These are phyloP conservation scores for Netelia melanura DNA, from an alignment of 2,888 invertebrate species.

Conservation along the genomic window DNA sequence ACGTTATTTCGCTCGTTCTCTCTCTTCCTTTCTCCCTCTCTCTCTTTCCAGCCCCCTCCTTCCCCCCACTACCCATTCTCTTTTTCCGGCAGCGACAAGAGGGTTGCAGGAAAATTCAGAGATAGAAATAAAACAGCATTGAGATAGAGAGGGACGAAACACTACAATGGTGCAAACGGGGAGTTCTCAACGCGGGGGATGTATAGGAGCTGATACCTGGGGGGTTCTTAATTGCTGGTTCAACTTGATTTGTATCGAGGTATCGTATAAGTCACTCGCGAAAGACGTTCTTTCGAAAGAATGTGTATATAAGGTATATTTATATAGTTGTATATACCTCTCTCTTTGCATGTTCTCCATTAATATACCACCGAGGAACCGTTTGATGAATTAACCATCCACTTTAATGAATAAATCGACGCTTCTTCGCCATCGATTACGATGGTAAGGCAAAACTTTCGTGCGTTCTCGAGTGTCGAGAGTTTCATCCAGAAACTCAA, in stretches of 20 bases:
- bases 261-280: constrained; percentile 70
- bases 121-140: constrained; percentile 31
- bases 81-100: constrained; percentile 44
- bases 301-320: background rate
- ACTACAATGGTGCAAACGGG: constrained; percentile 32
- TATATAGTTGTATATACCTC: background rate
- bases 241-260: constrained; percentile 74
- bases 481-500: constrained; percentile 6
- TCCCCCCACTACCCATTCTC: constrained; percentile 32
- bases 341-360: background rate
- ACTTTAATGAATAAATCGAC: constrained; percentile 45
- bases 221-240: constrained; percentile 74
- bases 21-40: constrained; percentile 32
- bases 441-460: constrained; percentile 18
- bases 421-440: constrained; percentile 32
- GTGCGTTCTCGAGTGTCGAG: background rate
- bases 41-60: constrained; percentile 44
- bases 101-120: constrained; percentile 58
- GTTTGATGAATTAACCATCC: constrained; percentile 55
- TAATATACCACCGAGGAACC: constrained; percentile 38
- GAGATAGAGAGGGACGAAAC: constrained; percentile 13
- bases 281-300: constrained; percentile 66
- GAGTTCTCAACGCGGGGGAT: constrained; percentile 17
- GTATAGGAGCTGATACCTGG: constrained; percentile 23
- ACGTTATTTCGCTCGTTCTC: constrained; percentile 74